Conservation (phyloP, 2,113 vertebrate species). For the Sinocyclocheilus rhinocerous region DNA sequence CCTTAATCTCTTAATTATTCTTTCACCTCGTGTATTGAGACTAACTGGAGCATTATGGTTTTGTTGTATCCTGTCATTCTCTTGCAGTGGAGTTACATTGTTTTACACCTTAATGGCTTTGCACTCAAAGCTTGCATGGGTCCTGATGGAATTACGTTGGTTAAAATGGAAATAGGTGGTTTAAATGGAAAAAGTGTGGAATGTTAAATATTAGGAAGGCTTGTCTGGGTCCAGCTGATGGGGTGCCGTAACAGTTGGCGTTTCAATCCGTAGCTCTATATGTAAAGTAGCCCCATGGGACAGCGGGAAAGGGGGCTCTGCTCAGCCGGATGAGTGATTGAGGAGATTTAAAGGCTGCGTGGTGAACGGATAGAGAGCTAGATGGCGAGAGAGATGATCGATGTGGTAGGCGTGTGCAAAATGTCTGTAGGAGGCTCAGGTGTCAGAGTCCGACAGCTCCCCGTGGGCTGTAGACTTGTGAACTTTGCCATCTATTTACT, state of each 20-base stretch:
- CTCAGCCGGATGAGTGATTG: neutral
- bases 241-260: conserved; percentile 43
- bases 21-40: neutral
- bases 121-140: conserved; percentile 56
- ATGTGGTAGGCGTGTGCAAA: conserved; percentile 25
- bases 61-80: neutral
- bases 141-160: conserved; percentile 69
- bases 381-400: conserved; percentile 36
- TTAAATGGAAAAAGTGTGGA: neutral
- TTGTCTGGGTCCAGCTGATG: conserved; percentile 22
- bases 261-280: conserved; percentile 36
- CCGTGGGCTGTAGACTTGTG: conserved; percentile 4
- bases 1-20: neutral
- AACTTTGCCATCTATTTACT: conserved; percentile 33
- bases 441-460: conserved; percentile 32
- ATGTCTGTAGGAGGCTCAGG: conserved; percentile 3
- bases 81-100: neutral
- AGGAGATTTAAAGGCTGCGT: conserved; percentile 57
- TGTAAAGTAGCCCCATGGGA: conserved; percentile 32
- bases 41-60: neutral
- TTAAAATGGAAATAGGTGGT: neutral
- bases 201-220: conserved; percentile 47
- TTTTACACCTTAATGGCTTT: neutral
- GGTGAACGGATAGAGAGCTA: conserved; percentile 54
- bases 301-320: conserved; percentile 25